Conservation (phyloP, 2,113 vertebrate genomes). For the Clinocottus analis region DNA sequence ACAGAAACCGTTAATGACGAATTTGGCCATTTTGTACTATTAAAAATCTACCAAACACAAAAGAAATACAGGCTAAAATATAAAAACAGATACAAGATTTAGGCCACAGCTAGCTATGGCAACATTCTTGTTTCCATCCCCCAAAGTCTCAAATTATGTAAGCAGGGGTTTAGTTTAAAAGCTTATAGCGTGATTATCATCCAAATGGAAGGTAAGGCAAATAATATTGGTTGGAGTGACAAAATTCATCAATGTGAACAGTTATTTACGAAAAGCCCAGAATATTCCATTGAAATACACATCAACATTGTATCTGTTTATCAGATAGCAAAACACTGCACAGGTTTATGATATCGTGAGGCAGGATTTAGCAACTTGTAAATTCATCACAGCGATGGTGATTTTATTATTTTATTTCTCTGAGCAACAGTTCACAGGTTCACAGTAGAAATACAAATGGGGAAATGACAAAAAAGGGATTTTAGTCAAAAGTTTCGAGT, state of each 20-base stretch:
- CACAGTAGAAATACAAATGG: no score
- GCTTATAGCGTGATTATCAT: neutral
- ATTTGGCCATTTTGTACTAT: neutral
- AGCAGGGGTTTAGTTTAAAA: neutral
- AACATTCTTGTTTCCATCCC: neutral
- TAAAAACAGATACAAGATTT: neutral
- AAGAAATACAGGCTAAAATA: neutral
- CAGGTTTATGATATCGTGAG: neutral
- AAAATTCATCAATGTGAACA: neutral
- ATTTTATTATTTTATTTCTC: neutral
- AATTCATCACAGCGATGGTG: neutral
- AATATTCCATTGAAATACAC: neutral
- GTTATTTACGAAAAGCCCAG: neutral
- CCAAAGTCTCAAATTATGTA: neutral
- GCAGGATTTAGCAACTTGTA: conserved; percentile 6
- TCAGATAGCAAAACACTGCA: neutral
- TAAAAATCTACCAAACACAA: neutral
- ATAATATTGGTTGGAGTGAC: neutral
- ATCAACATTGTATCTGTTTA: neutral
- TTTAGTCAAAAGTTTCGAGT: neutral
- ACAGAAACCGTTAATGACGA: neutral
- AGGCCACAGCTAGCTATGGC: neutral
- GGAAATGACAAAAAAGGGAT: no score
- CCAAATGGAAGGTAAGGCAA: neutral
- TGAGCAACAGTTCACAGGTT: neutral